These are phyloP conservation scores for Anthoscopus minutus DNA, from an alignment of 2,113 vertebrate species.

Conservation along the genomic window DNA sequence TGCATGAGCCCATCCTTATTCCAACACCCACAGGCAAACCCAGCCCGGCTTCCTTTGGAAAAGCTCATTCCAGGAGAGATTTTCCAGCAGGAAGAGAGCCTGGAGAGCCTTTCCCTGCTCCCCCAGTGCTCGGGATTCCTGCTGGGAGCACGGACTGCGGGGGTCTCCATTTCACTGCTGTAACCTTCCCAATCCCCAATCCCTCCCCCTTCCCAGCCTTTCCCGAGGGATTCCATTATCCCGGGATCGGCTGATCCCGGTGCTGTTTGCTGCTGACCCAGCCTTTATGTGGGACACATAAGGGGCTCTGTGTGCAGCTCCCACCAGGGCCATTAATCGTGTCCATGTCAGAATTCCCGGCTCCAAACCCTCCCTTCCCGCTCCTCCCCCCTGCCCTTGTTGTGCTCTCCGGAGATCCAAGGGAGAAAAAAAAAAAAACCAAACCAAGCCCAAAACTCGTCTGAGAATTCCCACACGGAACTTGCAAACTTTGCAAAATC, in stretches of 20 bases:
- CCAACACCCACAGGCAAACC: fast-evolving
- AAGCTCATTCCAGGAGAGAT: background rate
- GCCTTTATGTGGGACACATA: conserved; percentile 47
- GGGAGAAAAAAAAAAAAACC: background rate
- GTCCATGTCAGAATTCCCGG: conserved; percentile 7
- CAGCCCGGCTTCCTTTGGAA: background rate
- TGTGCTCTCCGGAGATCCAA: background rate
- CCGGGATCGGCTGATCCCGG: conserved; percentile 49
- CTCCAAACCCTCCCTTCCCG: conserved; percentile 11
- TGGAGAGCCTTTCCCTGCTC: background rate
- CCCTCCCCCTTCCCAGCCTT: background rate
- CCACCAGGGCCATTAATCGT: background rate
- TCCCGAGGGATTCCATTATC: conserved; percentile 48
- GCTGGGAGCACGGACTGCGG: background rate
- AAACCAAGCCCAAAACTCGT: background rate
- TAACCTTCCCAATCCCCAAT: background rate
- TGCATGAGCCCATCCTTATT: background rate
- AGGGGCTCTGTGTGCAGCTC: conserved; percentile 16
- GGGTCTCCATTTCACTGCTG: conserved; percentile 13
- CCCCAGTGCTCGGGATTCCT: fast-evolving
- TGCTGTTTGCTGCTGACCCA: conserved; percentile 51
- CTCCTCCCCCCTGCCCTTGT: background rate
- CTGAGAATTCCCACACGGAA: background rate
- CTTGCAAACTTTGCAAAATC: conserved; percentile 2
- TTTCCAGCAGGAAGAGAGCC: background rate